A percentile compares a stretch with the other conserved stretches of the same genome.
These are phyloP conservation scores for Salminus brasiliensis DNA, from an alignment of 2,113 vertebrate genomes.

Conservation along the genomic window DNA sequence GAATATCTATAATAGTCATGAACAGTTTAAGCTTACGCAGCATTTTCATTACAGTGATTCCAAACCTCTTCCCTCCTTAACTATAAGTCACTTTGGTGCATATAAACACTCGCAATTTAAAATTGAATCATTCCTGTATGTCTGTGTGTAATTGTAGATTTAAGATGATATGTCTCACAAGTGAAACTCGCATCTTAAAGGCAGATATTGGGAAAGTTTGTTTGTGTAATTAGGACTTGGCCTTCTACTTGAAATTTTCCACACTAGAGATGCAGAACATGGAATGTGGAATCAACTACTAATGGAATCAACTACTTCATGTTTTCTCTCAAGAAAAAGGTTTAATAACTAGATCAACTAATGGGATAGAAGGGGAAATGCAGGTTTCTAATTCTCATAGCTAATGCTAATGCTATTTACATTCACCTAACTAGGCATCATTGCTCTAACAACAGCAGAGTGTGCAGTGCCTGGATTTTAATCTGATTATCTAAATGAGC, in stretches of 20 bases:
- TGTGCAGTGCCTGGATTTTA: constrained; percentile 18
- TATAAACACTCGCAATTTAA: too few relatives aligned
- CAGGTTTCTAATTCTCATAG: not conserved
- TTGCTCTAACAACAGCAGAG: not conserved
- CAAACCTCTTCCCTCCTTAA: too few relatives aligned
- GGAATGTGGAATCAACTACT: too few relatives aligned
- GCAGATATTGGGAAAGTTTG: not conserved
- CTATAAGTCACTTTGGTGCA: too few relatives aligned
- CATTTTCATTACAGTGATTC: too few relatives aligned
- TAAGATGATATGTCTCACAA: too few relatives aligned
- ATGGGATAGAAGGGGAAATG: not conserved
- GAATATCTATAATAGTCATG: too few relatives aligned
- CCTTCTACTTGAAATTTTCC: not conserved
- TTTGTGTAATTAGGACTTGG: not conserved
- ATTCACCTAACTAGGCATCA: not conserved
- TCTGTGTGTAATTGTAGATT: too few relatives aligned
- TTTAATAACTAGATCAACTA: not conserved
- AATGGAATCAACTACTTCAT: not conserved
- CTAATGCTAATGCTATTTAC: constrained; percentile 23
- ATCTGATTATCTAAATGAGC: constrained; percentile 43
- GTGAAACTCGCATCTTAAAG: too few relatives aligned
- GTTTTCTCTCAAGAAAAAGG: not conserved
- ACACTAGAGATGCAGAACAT: not conserved
- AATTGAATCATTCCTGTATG: too few relatives aligned
- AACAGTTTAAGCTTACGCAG: too few relatives aligned